Conservation (phyloP, 30 jellyfish, hydroid and myxozoan species). For the Cassiopea xamachana region DNA sequence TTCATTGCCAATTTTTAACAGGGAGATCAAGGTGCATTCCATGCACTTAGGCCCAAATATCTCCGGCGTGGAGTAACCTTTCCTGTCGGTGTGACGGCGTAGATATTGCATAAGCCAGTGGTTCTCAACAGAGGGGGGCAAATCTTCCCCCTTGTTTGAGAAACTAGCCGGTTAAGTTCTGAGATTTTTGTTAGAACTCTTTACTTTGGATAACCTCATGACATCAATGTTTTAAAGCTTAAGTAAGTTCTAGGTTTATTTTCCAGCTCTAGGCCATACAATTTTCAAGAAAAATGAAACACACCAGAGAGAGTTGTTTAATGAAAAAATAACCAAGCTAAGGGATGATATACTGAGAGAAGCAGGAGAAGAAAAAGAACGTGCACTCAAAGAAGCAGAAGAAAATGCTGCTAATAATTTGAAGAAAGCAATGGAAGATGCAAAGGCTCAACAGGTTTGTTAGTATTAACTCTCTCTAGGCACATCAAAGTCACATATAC, state of each 20-base stretch:
- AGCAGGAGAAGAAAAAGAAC: conserved; percentile 44
- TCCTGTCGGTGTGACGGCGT: no score
- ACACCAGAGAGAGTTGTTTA: conserved; percentile 26
- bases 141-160: no score
- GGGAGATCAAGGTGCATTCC: no score
- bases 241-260: neutral
- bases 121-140: no score
- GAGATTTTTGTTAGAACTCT: no score
- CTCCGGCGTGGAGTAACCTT: no score
- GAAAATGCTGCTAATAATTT: conserved; percentile 24
- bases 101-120: no score
- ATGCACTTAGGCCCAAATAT: no score
- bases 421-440: conserved; percentile 40
- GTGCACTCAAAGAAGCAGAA: conserved; percentile 21
- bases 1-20: no score
- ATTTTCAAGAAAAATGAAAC: conserved; percentile 40
- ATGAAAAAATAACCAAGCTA: conserved; percentile 41
- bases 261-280: conserved; percentile 60
- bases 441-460: conserved; percentile 26
- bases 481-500: neutral
- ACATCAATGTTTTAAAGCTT: neutral
- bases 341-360: conserved; percentile 8
- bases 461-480: neutral
- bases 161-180: no score
- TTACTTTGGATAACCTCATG: no score